Evolutionary conservation across 2,113 vertebrate species (phyloP), one percentile per base, ranked within the genome.

Genomic region (Phaetusa simplex): DNA sequence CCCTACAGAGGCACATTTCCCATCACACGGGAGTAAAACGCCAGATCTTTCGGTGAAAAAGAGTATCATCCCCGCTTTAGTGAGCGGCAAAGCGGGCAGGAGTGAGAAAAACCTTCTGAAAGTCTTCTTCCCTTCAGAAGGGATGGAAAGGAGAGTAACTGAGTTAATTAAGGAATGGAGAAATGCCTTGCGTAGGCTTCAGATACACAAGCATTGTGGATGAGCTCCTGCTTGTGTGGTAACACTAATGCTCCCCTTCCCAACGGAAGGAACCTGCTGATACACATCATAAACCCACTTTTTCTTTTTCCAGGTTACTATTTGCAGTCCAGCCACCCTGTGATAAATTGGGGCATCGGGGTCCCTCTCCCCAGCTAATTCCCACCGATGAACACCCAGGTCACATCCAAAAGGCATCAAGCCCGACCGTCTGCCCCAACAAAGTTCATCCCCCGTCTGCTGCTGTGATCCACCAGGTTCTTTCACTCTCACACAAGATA

Each of bases 361-460:
- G 26, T 12, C 64, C 64, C 13, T 7, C 34, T 59, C 17, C 27
- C 1, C 81, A 86, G 52, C n/a, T 59, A 6, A 64, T 27, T 14
- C 53, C 84, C 83, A 2, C 42, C 8, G 32, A 2, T 4, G n/a
- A 59, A 15, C 64, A 34, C 18, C n/a, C 65, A 16, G 24, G 29
- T 2, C 43, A 3, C 72, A 15, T 2, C 58, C 55, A 9, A 65
- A 36, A 36, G 62, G 62, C 43, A 42, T 0, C 72, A 1, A 43
- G 38, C 59, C 36, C 2, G 0, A 24, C 2, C 0, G 14, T 6
- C 69, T 29, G 65, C 14, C 43, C 56, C 24, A 3, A 0, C 2
- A 1, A 14, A 34, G 1, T 4, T 30, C 66, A 64, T 4, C 76
- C 89, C 56, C 4, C 23, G 2, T 1, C 18, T 3, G 14, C 1